Base-by-base conservation (phyloP, 2,113 vertebrate species). In the Pimephales promelas region DNA sequence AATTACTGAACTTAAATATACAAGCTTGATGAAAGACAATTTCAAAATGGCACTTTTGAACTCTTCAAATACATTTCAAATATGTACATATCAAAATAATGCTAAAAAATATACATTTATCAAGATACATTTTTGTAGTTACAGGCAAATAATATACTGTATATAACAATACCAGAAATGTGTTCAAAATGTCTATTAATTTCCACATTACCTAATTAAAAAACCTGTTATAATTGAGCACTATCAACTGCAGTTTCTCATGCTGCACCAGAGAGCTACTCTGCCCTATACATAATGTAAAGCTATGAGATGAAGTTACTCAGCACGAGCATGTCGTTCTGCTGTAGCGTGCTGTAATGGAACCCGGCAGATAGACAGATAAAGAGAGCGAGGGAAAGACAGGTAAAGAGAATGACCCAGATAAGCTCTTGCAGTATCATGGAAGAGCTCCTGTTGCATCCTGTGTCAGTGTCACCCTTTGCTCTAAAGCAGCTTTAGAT, bases 201-300 rank as follows among this genome's bases (percentile, higher is more conserved):
- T 71, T 71, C 66, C 36, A 71, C 24, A 71, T 71, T 52, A 54
- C 14, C 4, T 28, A 54, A 54, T 31, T 22, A 7, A 18, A 54
- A n/a, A 24, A 43, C 5, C 22, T 14, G 0, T 62, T 28, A 40
- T 59, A 22, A 22, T 75, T 75, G 18, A 34, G 28, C 49, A 56
- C 34, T 47, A 31, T 62, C 75, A 61, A 36, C 22, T 59, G n/a
- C 76, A 24, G 34, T 78, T 59, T 79, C 34, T 20, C 36, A 11
- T 64, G 36, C 77, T 62, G 77, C 77, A 64, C 57, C 40, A 2
- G 57, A 79, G 56, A 49, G 20, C 78, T 80, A 80, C 36, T 83
- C 81, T 64, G 88, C 47, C 83, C 81, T 66, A 88, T 92, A 83
- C 86, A 93, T 94, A 89, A 93, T 93, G 91, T 84, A 93, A 83